Base-by-base conservation (phyloP, 2,113 vertebrate genomes). In the Laticauda colubrina region DNA sequence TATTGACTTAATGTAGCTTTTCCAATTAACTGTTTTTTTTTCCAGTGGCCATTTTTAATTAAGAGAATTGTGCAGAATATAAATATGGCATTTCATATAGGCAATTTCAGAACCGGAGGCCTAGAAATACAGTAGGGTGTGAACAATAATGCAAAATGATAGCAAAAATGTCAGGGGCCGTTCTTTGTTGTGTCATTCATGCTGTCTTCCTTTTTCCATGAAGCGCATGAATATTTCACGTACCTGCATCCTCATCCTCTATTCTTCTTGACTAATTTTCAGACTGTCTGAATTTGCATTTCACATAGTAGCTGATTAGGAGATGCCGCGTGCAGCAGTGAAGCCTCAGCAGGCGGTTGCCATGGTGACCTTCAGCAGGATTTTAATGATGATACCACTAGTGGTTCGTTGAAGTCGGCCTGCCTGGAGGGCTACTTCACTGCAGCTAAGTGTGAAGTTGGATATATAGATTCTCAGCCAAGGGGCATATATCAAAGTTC, bases 171-270 rank as follows among this genome's bases (percentile, higher is more conserved):
- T 99, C 99, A 99, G 98, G 98, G 98, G 98, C 98, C 97, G 97
- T 97, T 98, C 99, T 99, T 99, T 99, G 99, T 99, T 99, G 98
- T 99, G 99, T 99, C 99, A 99, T 98, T 99, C 99, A 99, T 97
- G 97, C 97, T 98, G 98, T 98, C 98, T 98, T 97, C 98, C 97
- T 97, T 97, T 98, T 98, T 97, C 98, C 98, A 97, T 94, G 97
- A 97, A 98, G 97, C 96, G 8, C 98, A 99, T 99, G 98, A 99
- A 99, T 99, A 99, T 99, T 99, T 99, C 99, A 99, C 98, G 97
- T 98, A 98, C 98, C 98, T 98, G 98, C 98, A 98, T 98, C 98
- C 98, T 98, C 98, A 98, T 98, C 98, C 97, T 97, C 98, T 97
- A 98, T 98, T 98, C 98, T 98, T 98, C 98, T 98, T 98, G 98